Percentiles rank a stretch among this genome's conserved stretches.
Conservation (phyloP, 2,113 vertebrate species). For the Ancistrus triradiatus region DNA sequence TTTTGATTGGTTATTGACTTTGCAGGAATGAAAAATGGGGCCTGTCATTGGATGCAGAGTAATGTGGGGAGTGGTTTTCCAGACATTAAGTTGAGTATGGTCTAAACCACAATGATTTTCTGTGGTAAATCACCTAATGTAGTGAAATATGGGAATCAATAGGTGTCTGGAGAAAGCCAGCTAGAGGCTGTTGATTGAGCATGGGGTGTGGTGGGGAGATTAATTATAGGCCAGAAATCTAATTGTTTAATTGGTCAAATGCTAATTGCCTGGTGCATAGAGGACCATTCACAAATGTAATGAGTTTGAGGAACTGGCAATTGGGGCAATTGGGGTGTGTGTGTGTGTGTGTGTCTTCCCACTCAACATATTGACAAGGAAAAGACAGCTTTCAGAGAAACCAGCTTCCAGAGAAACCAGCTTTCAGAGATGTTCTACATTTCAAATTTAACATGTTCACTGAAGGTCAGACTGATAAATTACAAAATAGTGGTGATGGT, state of each 20-base stretch:
- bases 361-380: too few species aligned
- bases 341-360: too few species aligned
- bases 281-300: neutral
- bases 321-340: neutral
- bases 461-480: too few species aligned
- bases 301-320: neutral
- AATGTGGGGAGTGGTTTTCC: neutral
- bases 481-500: too few species aligned
- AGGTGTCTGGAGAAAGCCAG: too few species aligned
- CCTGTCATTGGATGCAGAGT: constrained; percentile 1
- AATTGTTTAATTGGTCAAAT: neutral
- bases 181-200: too few species aligned
- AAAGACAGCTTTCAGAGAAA: too few species aligned
- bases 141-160: too few species aligned
- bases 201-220: neutral
- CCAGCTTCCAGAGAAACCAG: too few species aligned
- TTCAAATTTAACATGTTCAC: too few species aligned
- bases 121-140: neutral
- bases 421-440: too few species aligned
- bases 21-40: constrained; percentile 6
- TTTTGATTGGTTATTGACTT: constrained; percentile 22
- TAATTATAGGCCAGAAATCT: neutral
- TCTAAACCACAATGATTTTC: neutral
- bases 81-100: neutral
- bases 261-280: neutral